A percentile compares a stretch with the other conserved stretches of the same genome.
Conservation (phyloP, 2,113 vertebrate species). For the Empidonax traillii region DNA sequence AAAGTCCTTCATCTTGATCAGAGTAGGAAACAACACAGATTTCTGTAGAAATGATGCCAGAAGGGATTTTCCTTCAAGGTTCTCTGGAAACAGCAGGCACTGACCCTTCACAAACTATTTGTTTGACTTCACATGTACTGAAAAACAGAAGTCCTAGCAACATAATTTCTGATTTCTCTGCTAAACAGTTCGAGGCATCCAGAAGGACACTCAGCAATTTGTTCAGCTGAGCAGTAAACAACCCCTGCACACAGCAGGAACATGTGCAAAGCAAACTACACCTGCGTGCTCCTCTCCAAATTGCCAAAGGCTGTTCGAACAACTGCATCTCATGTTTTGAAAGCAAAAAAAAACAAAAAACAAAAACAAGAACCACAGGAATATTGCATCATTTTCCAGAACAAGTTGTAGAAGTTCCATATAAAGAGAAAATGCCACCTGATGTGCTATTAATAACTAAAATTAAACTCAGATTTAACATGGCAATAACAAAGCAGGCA, state of each 20-base stretch:
- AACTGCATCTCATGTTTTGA: neutral
- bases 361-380: neutral
- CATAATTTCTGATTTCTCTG: neutral
- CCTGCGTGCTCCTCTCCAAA: conserved; percentile 13
- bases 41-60: neutral
- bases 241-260: neutral
- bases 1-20: neutral
- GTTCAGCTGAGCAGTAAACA: conserved; percentile 27
- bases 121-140: neutral
- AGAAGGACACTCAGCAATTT: conserved; percentile 19
- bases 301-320: conserved; percentile 9
- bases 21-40: neutral
- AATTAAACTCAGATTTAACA: neutral
- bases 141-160: neutral
- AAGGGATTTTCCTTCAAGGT: neutral
- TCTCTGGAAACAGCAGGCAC: neutral
- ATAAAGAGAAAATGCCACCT: neutral
- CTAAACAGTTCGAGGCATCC: neutral
- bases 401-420: neutral
- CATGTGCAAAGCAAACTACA: conserved; percentile 28
- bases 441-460: neutral
- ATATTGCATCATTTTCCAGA: neutral
- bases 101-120: neutral
- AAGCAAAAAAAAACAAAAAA: neutral
- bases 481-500: neutral